These are phyloP conservation scores for Nycticryphes semicollaris DNA, from an alignment of 2,113 vertebrate genomes.

Conservation along the genomic window DNA sequence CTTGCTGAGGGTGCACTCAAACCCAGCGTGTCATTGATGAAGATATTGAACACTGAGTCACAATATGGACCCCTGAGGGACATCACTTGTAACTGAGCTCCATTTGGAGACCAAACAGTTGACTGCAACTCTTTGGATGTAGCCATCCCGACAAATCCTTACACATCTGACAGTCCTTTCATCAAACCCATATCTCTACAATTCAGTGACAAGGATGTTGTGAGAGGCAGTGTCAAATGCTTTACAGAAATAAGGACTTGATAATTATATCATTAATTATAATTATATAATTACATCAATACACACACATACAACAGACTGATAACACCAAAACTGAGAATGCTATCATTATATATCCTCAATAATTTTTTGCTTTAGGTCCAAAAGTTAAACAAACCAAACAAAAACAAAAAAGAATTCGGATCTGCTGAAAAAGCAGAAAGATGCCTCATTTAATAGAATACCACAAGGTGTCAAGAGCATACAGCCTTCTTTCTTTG, in stretches of 20 bases:
- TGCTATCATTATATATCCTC: neutral
- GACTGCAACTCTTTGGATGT: neutral
- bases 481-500: neutral
- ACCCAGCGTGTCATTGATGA: neutral
- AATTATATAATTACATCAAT: neutral
- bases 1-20: neutral
- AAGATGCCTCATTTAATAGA: neutral
- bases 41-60: neutral
- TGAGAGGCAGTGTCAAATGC: neutral
- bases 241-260: neutral
- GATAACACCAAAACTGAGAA: neutral
- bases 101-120: neutral
- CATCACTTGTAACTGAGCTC: neutral
- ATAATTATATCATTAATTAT: neutral
- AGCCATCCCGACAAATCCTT: neutral
- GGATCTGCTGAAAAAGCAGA: neutral
- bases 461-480: neutral
- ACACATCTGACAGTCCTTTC: neutral
- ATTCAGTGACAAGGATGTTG: neutral
- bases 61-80: neutral
- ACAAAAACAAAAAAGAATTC: neutral
- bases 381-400: neutral
- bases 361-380: neutral
- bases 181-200: neutral
- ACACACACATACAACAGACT: neutral